Conservation (phyloP, 1,140 invertebrate species). For the Leptopilina clavipes region DNA sequence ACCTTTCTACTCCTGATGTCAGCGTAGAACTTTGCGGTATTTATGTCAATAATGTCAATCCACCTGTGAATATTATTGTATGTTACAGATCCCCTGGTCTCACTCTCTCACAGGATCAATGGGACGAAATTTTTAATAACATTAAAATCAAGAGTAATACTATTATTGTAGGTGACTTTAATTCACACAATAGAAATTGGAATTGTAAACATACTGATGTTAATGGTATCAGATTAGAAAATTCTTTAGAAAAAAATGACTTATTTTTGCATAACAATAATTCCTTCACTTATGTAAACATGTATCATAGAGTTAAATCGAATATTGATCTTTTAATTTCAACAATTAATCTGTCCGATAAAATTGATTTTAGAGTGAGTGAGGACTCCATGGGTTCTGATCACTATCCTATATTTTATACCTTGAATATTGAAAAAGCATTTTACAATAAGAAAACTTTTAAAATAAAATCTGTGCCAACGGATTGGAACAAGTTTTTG, state of each 20-base stretch:
- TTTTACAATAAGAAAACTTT: neutral
- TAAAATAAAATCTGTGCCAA: too few species aligned
- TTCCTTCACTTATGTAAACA: neutral
- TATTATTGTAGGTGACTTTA: neutral
- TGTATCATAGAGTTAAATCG: neutral
- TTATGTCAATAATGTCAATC: neutral
- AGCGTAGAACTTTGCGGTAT: constrained; percentile 34
- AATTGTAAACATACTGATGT: neutral
- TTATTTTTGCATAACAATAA: neutral
- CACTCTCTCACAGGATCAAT: neutral
- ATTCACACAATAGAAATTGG: neutral
- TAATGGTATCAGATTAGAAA: neutral
- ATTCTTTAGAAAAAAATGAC: neutral
- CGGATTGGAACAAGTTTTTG: too few species aligned
- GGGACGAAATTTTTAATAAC: neutral
- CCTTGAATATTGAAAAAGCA: neutral
- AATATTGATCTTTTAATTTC: neutral
- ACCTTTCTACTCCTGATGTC: neutral
- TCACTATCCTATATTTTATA: neutral
- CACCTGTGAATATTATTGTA: constrained; percentile 6
- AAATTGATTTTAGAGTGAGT: neutral
- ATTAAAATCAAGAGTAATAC: neutral
- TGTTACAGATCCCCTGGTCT: constrained; percentile 34
- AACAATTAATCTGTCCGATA: neutral
- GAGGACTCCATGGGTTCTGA: neutral